A percentile compares a stretch with the other conserved stretches of the same genome.
Evolutionary conservation across 2,113 vertebrate genomes (phyloP).

Genomic region (Hyaena hyaena): DNA sequence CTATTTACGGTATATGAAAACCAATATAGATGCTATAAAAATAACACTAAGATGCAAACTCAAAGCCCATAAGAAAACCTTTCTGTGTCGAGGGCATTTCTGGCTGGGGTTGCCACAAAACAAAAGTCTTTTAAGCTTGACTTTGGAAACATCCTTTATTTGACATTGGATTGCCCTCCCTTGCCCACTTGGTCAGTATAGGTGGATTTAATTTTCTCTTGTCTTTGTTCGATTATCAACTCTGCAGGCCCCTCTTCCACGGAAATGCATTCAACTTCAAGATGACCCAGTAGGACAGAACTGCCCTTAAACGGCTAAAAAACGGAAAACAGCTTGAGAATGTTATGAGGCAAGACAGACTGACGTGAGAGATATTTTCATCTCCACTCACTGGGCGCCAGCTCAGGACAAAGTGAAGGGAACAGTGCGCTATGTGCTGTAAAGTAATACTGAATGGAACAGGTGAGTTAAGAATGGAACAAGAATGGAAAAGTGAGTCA

Average conservation of each 20-base stretch:
- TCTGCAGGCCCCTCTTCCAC: neutral
- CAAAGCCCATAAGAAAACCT: conserved; percentile 26
- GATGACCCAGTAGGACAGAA: neutral
- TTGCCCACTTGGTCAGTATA: neutral
- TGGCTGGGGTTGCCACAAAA: conserved; percentile 27
- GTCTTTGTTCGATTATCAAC: conserved; percentile 28
- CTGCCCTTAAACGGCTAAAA: conserved; percentile 51
- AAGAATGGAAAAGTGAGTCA: conserved; percentile 71
- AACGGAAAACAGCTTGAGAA: conserved; percentile 70
- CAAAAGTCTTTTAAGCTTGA: neutral
- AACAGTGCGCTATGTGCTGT: conserved; percentile 25
- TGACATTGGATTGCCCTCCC: neutral
- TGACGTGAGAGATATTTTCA: conserved; percentile 77
- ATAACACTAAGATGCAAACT: conserved; percentile 49
- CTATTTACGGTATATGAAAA: conserved; percentile 60
- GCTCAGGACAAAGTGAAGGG: conserved; percentile 60
- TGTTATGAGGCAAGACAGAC: conserved; percentile 65
- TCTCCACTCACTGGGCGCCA: conserved; percentile 55
- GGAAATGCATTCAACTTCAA: neutral
- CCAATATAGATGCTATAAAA: conserved; percentile 61
- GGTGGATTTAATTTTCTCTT: conserved; percentile 32
- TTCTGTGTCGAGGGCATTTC: conserved; percentile 41
- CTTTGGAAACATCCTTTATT: conserved; percentile 27
- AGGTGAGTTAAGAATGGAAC: conserved; percentile 43
- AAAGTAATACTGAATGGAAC: conserved; percentile 54